phyloP scores from a whole-genome alignment of 2,113 vertebrate species.

The Todiramphus chloris region DNA sequence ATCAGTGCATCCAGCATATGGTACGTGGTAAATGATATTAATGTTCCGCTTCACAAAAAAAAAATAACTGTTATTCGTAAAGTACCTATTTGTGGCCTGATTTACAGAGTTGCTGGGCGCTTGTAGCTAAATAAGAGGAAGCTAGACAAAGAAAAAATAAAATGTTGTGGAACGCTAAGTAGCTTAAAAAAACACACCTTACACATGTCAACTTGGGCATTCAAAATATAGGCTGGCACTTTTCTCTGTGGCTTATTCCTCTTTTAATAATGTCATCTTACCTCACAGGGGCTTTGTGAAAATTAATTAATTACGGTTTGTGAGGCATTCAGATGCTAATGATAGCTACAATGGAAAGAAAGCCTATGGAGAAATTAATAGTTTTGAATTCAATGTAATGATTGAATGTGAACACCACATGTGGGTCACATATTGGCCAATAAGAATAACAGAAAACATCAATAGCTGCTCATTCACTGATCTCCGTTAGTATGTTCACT shows the following conservation, averaged over 20 bases:
- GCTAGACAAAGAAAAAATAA: constrained; percentile 47
- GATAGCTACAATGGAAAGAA: constrained; percentile 66
- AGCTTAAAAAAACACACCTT: constrained; percentile 64
- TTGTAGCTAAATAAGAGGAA: constrained; percentile 34
- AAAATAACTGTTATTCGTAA: not conserved
- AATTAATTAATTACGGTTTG: constrained; percentile 69
- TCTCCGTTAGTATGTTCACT: not conserved
- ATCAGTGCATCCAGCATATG: not conserved
- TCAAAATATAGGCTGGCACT: constrained; percentile 62
- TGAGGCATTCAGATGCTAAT: constrained; percentile 66
- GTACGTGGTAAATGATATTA: not conserved
- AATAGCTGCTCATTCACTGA: constrained; percentile 61
- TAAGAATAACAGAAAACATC: constrained; percentile 48
- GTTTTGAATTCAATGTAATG: constrained; percentile 66
- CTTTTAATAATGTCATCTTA: constrained; percentile 65
- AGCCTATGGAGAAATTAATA: constrained; percentile 70
- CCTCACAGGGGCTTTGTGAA: constrained; percentile 64
- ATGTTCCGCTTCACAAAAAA: not conserved
- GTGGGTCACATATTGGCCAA: constrained; percentile 59
- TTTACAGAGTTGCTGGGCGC: not conserved
- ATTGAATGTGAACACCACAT: constrained; percentile 59
- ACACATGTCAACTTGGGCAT: constrained; percentile 52
- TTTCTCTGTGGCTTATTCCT: constrained; percentile 52
- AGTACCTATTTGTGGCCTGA: not conserved
- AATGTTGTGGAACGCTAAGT: constrained; percentile 43